phyloP scores from a whole-genome alignment of 1,140 invertebrate genomes.

The Penaeus indicus region DNA sequence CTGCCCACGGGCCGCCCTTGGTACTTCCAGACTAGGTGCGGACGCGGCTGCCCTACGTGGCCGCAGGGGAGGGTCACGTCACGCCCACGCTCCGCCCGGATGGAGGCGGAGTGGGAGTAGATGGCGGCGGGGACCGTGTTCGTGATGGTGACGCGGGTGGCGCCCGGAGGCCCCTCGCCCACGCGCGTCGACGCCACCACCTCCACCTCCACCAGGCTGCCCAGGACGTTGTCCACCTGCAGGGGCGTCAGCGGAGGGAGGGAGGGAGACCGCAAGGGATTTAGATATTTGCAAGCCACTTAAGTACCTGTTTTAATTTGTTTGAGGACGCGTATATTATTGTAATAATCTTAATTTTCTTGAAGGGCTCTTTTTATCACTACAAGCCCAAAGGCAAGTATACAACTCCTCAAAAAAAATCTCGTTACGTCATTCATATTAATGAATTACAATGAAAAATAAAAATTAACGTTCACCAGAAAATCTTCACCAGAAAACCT shows the following conservation, averaged over 20 bases:
- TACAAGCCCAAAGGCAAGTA: background rate
- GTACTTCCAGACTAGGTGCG: conserved; percentile 78
- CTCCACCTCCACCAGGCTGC: conserved; percentile 68
- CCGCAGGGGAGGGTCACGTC: conserved; percentile 84
- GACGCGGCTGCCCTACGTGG: conserved; percentile 79
- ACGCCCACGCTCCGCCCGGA: conserved; percentile 85
- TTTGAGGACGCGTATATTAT: background rate
- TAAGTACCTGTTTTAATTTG: background rate
- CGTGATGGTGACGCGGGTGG: conserved; percentile 60
- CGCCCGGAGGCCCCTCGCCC: conserved; percentile 68
- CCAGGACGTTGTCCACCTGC: conserved; percentile 62
- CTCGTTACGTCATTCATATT: conserved; percentile 45
- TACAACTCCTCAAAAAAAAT: background rate
- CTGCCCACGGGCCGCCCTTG: conserved; percentile 53
- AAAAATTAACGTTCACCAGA: background rate
- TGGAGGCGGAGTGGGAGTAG: conserved; percentile 78
- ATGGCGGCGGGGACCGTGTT: conserved; percentile 70
- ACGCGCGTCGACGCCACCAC: conserved; percentile 68
- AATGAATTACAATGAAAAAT: background rate
- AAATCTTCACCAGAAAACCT: no score
- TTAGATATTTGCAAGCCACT: background rate
- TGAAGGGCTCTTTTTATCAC: background rate
- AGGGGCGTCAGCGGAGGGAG: background rate
- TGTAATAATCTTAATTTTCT: background rate
- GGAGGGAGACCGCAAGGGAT: background rate